Base-by-base conservation (phyloP, 2,888 invertebrate genomes). In the Idaea biselata region DNA sequence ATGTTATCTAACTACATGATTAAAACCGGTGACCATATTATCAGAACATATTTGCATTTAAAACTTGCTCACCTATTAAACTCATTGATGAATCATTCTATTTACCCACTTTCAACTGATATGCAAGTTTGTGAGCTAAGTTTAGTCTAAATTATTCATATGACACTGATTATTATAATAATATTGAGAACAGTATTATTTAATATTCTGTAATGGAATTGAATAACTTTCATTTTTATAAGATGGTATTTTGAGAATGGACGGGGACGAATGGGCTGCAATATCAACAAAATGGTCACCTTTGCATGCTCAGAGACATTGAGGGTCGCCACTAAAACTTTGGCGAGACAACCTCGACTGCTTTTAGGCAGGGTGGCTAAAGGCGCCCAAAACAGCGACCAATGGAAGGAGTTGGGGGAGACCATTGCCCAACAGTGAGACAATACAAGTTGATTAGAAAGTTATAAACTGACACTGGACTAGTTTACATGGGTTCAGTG, bases 21-120 rank as follows among this genome's bases (percentile, higher is more conserved):
- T 44, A 44, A 11, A 14, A 44, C 44, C 3, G 44, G 44, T 14
- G 11, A 5, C 44, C 44, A 44, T 44, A 44, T 44, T 44, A 44
- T 55, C 61, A 55, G 33, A 66, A 67, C 71, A 60, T 64, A 74
- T 74, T 76, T 67, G 67, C 76, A 74, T 74, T 74, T 75, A 63
- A 53, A 58, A 58, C 44, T 44, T 44, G 44, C 44, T 44, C 44
- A 44, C 44, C 17, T 55, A 59, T 18, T 54, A 58, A 32, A 59
- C 61, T 66, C 60, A 66, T 44, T 44, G 44, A 44, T 44, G 44
- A 44, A 11, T 44, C 44, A 44, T 44, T 44, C 11, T 44, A 44
- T 44, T 44, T 44, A 7, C 44, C 44, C 44, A 44, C 44, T 44
- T 44, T 44, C 44, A 44, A 44, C 44, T 44, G 44, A 44, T 44